Base-by-base conservation (phyloP, 2,797 vertebrate genomes). In the Delichon dasypus region DNA sequence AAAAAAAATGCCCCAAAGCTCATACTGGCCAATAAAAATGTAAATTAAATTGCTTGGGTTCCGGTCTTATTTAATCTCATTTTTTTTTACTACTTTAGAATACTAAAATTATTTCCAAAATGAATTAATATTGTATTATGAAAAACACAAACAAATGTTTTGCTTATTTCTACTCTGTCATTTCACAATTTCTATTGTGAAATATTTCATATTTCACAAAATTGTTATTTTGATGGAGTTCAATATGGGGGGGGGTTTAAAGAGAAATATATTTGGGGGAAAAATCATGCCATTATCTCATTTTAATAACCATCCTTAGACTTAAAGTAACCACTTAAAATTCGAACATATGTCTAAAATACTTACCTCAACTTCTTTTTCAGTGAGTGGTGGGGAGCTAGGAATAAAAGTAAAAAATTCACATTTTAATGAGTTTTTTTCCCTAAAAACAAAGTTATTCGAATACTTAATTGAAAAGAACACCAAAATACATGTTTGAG, bases 361-460 rank as follows among this genome's bases (percentile, higher is more conserved):
- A 98, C 98, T 97, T 96, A 99, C 99, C 98, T 99, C 99, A 75
- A 99, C 98, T 98, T 99, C 99, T 97, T 99, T 99, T 97, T 99
- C 99, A 61, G 98, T 98, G 92, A 99, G 99, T 18, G 99, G 98
- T 42, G 99, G 99, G 26, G 98, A 98, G 50, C 99, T 99, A 98
- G 42, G 79, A 97, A 96, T 67, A 93, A 92, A 97, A 85, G 40
- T 22, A 34, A 67, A 30, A 30, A 54, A 42, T 8, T 30, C 30
- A 94, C 13, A 85, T 80, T 65, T 79, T 86, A 18, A 84, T 78
- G 36, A 42, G 4, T 30, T 84, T 78, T 78, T 60, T 13, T 34
- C 27, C 51, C 32, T 58, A 45, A 92, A 80, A 72, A 3, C 13
- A 62, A 79, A 85, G 15, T 5, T 45, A 23, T 26, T 54, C 4